Evolutionary conservation across 1,140 invertebrate species (phyloP).

Genomic region (Prorops nasuta): DNA sequence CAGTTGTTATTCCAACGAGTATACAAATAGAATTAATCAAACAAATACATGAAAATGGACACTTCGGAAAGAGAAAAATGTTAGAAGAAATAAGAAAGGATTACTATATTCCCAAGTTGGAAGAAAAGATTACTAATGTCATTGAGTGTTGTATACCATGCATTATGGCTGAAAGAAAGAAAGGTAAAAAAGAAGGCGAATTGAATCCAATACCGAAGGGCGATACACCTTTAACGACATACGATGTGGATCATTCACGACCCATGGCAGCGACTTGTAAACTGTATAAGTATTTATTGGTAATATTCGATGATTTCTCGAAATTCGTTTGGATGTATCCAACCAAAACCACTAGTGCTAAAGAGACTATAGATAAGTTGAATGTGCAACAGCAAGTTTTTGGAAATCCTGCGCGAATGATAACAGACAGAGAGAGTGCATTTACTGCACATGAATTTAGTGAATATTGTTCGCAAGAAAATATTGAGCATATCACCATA

Average conservation of each 20-base stretch:
- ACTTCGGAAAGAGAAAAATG: too few relatives aligned
- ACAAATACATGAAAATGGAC: too few relatives aligned
- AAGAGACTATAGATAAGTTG: not conserved
- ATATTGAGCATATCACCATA: not conserved
- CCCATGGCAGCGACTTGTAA: not conserved
- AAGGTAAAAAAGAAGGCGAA: too few relatives aligned
- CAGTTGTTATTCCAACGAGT: not conserved
- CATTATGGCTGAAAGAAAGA: not conserved
- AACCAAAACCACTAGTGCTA: too few relatives aligned
- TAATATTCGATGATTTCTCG: not conserved
- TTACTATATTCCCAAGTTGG: not conserved
- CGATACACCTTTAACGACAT: not conserved
- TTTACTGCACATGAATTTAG: not conserved
- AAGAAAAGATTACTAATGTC: not conserved
- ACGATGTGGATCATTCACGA: not conserved
- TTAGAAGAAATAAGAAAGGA: not conserved
- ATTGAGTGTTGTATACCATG: not conserved
- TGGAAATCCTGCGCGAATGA: not conserved
- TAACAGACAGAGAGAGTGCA: not conserved
- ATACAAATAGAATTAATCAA: too few relatives aligned
- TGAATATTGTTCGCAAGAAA: not conserved
- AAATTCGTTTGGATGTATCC: too few relatives aligned
- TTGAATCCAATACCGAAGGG: not conserved
- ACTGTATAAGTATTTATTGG: not conserved
- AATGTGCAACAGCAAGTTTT: not conserved